Conservation (phyloP, 2,888 invertebrate genomes). For the Chaetogeoica ovagalla region DNA sequence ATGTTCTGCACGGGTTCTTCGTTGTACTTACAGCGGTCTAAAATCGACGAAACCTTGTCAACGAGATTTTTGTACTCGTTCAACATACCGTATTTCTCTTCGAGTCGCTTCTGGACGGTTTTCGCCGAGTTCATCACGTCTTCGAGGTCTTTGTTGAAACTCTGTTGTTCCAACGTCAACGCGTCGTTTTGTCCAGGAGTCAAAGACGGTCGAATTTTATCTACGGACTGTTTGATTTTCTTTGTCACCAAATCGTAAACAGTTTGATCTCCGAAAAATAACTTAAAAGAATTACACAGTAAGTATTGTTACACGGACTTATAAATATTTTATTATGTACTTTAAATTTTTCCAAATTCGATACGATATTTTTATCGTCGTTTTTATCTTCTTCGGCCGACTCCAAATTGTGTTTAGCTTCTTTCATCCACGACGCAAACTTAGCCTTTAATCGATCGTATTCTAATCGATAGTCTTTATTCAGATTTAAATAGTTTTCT, state of each 20-base stretch:
- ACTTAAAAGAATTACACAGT: conserved; percentile 58
- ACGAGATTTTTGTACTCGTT: conserved; percentile 78
- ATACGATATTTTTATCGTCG: conserved; percentile 81
- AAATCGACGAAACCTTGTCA: conserved; percentile 75
- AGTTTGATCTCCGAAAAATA: conserved; percentile 79
- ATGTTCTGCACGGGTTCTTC: conserved; percentile 79
- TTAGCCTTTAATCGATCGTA: conserved; percentile 77
- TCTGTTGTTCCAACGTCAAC: conserved; percentile 77
- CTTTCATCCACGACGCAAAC: conserved; percentile 80
- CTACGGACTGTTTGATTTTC: conserved; percentile 79
- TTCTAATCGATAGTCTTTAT: conserved; percentile 75
- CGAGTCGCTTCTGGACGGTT: conserved; percentile 70
- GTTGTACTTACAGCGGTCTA: conserved; percentile 70
- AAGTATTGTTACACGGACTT: not conserved
- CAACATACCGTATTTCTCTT: conserved; percentile 81
- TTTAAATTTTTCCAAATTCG: conserved; percentile 84
- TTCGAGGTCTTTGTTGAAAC: conserved; percentile 78
- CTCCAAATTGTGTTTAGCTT: conserved; percentile 70
- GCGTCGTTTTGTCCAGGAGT: conserved; percentile 80
- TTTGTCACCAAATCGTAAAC: conserved; percentile 80
- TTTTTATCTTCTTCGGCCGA: conserved; percentile 64
- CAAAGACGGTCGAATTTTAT: conserved; percentile 86
- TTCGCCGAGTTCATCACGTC: conserved; percentile 83
- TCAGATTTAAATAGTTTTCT: conserved; percentile 76
- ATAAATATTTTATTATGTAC: conserved; percentile 57